Evolutionary conservation across 2,113 vertebrate species (phyloP).

Genomic region (Meriones unguiculatus): DNA sequence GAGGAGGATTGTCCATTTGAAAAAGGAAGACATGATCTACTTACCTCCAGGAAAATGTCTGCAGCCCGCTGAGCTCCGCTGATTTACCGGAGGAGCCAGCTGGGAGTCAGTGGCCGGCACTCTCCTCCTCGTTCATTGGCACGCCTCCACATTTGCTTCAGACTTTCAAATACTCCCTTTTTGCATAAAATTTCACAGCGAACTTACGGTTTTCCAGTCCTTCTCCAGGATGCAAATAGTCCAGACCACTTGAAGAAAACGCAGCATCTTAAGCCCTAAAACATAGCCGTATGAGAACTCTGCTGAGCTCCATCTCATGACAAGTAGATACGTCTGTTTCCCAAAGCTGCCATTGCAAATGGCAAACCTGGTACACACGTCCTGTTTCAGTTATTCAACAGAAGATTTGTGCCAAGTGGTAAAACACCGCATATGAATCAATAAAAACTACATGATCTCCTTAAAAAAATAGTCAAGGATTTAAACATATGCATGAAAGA

Average conservation of each 20-base stretch:
- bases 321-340: neutral
- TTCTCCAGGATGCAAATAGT: constrained; percentile 24
- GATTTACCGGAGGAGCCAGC: neutral
- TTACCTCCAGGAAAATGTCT: constrained; percentile 47
- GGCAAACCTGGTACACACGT: neutral
- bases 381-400: neutral
- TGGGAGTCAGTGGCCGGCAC: neutral
- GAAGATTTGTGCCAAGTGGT: neutral
- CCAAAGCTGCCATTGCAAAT: neutral
- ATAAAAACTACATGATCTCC: neutral
- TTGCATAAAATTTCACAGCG: constrained; percentile 2
- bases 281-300: neutral
- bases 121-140: neutral
- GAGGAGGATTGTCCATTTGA: neutral
- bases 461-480: neutral
- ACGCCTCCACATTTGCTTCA: neutral
- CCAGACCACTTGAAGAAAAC: constrained; percentile 4
- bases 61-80: neutral
- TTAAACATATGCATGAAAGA: constrained; percentile 16
- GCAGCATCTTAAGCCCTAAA: constrained; percentile 25
- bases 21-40: neutral
- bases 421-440: constrained; percentile 6
- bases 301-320: neutral
- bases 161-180: neutral
- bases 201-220: neutral